A percentile compares a stretch with the other conserved stretches of the same genome.
phyloP scores from a whole-genome alignment of 2,113 vertebrate species.

The Melanocharis versteri region DNA sequence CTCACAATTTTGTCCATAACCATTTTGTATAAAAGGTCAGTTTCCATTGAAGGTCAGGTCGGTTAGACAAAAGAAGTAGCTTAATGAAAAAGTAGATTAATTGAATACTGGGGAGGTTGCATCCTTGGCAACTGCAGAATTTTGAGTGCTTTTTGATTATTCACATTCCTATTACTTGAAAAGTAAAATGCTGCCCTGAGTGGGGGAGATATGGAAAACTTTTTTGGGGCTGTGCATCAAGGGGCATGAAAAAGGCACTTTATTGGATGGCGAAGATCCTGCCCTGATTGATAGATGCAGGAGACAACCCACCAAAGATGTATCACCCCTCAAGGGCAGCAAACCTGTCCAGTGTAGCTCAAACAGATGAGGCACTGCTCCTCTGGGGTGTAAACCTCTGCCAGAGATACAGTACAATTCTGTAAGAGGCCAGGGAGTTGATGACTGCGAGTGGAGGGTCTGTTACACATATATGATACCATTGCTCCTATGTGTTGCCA shows the following conservation, averaged over 20 bases:
- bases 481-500: background rate
- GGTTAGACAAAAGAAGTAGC: background rate
- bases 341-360: background rate
- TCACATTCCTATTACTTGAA: background rate
- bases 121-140: background rate
- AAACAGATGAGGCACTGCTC: background rate
- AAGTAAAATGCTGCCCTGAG: background rate
- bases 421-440: background rate
- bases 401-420: background rate
- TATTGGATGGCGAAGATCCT: background rate
- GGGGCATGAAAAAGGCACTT: background rate
- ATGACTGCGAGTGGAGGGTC: background rate
- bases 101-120: background rate
- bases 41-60: background rate
- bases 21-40: background rate
- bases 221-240: background rate
- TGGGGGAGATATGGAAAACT: background rate
- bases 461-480: background rate
- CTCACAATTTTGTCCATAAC: background rate
- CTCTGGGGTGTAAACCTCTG: background rate
- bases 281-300: accelerated
- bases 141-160: background rate
- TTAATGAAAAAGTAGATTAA: background rate
- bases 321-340: background rate
- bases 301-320: background rate